These are phyloP conservation scores for Timema podura DNA, from an alignment of 2,888 invertebrate species.

Conservation along the genomic window DNA sequence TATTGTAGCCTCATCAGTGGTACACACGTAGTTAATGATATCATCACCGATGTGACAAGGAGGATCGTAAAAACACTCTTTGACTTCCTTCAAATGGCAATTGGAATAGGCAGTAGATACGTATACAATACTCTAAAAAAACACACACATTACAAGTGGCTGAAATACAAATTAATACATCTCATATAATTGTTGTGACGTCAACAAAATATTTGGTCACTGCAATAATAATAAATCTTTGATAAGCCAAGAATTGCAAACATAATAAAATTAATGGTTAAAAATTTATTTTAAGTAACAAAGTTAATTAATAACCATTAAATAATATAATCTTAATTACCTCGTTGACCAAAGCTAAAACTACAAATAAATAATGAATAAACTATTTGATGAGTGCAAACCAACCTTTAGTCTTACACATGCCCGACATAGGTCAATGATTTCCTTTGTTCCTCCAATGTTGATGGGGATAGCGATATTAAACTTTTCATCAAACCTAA, in stretches of 20 bases:
- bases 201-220: neutral
- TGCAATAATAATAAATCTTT: neutral
- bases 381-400: neutral
- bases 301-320: neutral
- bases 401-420: neutral
- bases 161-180: too few relatives aligned
- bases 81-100: neutral
- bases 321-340: neutral
- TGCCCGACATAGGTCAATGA: neutral
- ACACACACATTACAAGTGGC: neutral
- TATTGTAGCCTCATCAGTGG: neutral
- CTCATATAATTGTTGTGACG: too few relatives aligned
- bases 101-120: constrained; percentile 4
- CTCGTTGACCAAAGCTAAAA: neutral
- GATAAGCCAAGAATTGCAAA: neutral
- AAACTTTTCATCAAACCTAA: constrained; percentile 1
- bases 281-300: neutral
- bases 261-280: neutral
- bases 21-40: neutral
- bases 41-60: neutral
- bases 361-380: neutral
- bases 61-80: neutral
- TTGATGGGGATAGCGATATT: neutral
- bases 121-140: neutral
- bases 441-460: neutral